Conservation (phyloP, 2,888 invertebrate genomes). For the Drymonia ruficornis region DNA sequence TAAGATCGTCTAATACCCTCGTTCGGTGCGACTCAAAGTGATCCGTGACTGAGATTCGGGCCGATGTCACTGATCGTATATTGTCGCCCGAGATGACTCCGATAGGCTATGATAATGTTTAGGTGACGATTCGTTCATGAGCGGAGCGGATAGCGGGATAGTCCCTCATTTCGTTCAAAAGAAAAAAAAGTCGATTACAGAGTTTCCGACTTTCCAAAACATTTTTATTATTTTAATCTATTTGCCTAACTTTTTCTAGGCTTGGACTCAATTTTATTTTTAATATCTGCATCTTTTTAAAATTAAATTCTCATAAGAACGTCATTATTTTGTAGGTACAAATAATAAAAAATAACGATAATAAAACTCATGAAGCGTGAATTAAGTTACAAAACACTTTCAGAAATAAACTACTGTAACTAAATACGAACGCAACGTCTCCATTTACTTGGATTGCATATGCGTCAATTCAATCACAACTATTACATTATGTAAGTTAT, state of each 20-base stretch:
- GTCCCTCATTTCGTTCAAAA: slow-evolving; percentile 5
- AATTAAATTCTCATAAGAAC: too few species aligned
- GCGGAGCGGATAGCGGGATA: slow-evolving; percentile 44
- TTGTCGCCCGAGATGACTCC: slow-evolving; percentile 79
- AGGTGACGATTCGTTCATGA: slow-evolving; percentile 27
- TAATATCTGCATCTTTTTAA: too few species aligned
- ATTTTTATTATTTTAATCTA: too few species aligned
- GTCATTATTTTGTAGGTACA: too few species aligned
- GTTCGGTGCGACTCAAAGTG: slow-evolving; percentile 75
- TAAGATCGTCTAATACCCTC: slow-evolving; percentile 61
- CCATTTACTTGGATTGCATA: slow-evolving; percentile 7
- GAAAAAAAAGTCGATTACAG: too few species aligned
- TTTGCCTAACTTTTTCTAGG: too few species aligned
- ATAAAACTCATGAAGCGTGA: too few species aligned
- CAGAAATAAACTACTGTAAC: slow-evolving; percentile 15
- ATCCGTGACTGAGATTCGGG: slow-evolving; percentile 66
- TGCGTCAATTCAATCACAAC: slow-evolving; percentile 7
- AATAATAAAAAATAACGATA: too few species aligned
- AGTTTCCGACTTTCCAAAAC: too few species aligned
- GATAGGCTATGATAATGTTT: slow-evolving; percentile 68
- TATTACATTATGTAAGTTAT: background rate
- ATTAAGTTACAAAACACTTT: slow-evolving; percentile 4
- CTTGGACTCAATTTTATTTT: too few species aligned
- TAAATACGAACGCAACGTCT: slow-evolving; percentile 6
- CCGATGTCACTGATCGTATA: slow-evolving; percentile 80